A percentile compares a stretch with the other conserved stretches of the same genome.
These are phyloP conservation scores for Plectropomus leopardus DNA, from an alignment of 2,113 vertebrate genomes.

Conservation along the genomic window DNA sequence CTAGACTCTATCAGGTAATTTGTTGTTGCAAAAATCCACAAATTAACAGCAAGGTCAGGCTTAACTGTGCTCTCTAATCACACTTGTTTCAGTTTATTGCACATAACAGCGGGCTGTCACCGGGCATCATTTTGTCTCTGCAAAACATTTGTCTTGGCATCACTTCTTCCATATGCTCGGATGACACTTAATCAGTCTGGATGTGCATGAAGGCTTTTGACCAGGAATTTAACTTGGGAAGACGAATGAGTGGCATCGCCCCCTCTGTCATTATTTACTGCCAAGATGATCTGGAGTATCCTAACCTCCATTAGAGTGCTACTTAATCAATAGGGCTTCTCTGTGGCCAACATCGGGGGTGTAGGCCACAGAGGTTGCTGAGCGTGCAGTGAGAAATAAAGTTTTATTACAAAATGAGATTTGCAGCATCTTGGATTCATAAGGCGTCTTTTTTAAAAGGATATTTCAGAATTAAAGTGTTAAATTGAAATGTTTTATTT, in stretches of 20 bases:
- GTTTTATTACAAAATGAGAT: not conserved
- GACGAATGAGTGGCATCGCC: not conserved
- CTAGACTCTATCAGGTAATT: slow-evolving; percentile 13
- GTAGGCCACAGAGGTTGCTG: not conserved
- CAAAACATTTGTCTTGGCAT: slow-evolving; percentile 43
- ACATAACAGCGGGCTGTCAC: slow-evolving; percentile 29
- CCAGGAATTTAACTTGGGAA: slow-evolving; percentile 2
- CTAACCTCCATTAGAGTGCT: slow-evolving; percentile 35
- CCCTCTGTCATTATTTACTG: slow-evolving; percentile 34
- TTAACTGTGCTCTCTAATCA: slow-evolving; percentile 27
- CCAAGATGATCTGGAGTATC: slow-evolving; percentile 41
- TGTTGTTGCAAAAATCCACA: slow-evolving; percentile 21
- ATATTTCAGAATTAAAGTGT: not conserved
- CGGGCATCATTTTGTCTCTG: slow-evolving; percentile 1
- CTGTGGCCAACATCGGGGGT: not conserved
- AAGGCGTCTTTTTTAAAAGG: not conserved
- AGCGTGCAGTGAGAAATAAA: not conserved
- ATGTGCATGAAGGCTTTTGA: slow-evolving; percentile 5
- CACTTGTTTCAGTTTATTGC: slow-evolving; percentile 8
- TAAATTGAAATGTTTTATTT: too few relatives aligned
- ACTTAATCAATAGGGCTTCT: slow-evolving; percentile 36
- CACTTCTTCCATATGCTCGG: slow-evolving; percentile 10
- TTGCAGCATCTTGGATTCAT: not conserved
- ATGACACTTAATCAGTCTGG: slow-evolving; percentile 35
- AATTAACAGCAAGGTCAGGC: slow-evolving; percentile 10